These are phyloP conservation scores for Phenganax subtilis DNA, from an alignment of 92 coral and sea anemone species.

Conservation along the genomic window DNA sequence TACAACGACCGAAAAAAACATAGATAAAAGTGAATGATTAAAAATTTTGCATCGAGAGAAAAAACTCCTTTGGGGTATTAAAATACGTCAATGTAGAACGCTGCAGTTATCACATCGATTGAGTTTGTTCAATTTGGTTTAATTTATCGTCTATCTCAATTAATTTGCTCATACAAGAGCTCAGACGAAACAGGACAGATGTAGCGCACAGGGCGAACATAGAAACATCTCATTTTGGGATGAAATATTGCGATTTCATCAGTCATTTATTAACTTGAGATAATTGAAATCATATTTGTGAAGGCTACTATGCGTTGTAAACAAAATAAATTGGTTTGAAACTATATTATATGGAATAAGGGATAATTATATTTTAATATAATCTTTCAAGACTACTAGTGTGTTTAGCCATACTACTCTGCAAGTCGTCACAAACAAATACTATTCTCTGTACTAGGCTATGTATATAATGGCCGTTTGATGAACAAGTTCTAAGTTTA, in stretches of 20 bases:
- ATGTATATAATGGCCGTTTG: neutral
- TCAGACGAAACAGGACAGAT: slow-evolving; percentile 10
- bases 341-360: too few species aligned
- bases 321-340: slow-evolving; percentile 15
- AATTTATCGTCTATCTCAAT: slow-evolving; percentile 1
- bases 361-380: too few species aligned
- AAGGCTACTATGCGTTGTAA: neutral
- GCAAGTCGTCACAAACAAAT: too few species aligned
- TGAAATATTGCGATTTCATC: neutral
- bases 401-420: too few species aligned
- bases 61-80: too few species aligned
- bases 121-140: neutral
- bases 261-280: neutral
- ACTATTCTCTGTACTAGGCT: too few species aligned
- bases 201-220: slow-evolving; percentile 12
- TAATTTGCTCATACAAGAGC: neutral
- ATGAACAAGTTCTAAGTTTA: neutral
- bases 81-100: too few species aligned
- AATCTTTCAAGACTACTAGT: too few species aligned
- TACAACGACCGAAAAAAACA: neutral
- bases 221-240: neutral
- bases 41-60: too few species aligned
- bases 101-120: too few species aligned
- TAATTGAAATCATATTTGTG: neutral
- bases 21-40: neutral